These are phyloP conservation scores for Myrmecobius fasciatus DNA, from an alignment of 2,113 vertebrate genomes.

Conservation along the genomic window DNA sequence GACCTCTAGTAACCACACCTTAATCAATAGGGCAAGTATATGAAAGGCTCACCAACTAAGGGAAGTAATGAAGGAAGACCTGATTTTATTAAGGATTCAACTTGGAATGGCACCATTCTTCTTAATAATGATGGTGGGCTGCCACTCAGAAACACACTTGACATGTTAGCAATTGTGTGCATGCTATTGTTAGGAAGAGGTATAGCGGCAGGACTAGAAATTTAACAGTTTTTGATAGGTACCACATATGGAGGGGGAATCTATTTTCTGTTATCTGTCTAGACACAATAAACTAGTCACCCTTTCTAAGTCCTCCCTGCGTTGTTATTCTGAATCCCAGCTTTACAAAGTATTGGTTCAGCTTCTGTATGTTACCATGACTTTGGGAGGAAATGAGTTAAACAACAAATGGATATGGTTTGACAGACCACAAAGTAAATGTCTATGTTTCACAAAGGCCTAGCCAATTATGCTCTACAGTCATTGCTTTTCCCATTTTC, in stretches of 20 bases:
- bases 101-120: too few species aligned
- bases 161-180: not conserved
- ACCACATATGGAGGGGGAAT: not conserved
- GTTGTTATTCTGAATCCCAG: not conserved
- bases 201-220: accelerated
- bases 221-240: accelerated
- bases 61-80: accelerated
- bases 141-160: not conserved
- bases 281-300: not conserved
- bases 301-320: not conserved
- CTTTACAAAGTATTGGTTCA: accelerated
- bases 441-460: accelerated
- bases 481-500: not conserved
- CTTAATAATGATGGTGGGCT: not conserved
- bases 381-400: not conserved
- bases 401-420: not conserved
- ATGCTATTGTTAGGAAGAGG: accelerated
- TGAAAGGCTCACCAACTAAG: not conserved
- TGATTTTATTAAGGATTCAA: accelerated
- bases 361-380: accelerated
- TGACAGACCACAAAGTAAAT: not conserved
- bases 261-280: not conserved
- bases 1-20: not conserved
- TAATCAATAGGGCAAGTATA: not conserved
- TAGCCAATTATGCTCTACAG: accelerated